These are phyloP conservation scores for Carapus acus DNA, from an alignment of 2,797 vertebrate species.

Conservation along the genomic window DNA sequence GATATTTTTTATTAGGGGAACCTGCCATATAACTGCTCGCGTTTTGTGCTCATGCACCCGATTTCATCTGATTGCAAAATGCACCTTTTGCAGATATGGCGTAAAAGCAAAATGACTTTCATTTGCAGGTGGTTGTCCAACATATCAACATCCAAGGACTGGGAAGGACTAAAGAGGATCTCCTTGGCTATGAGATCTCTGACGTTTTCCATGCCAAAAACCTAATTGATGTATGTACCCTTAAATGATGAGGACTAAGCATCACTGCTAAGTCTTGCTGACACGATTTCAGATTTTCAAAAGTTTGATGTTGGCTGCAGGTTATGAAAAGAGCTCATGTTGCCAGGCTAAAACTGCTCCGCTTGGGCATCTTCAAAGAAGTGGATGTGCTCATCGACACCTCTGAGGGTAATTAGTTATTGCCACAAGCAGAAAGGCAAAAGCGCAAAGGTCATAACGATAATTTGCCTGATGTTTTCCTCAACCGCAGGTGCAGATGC, in stretches of 20 bases:
- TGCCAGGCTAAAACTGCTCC: conserved; percentile 85
- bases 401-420: conserved; percentile 75
- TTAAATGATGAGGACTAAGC: not conserved
- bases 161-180: conserved; percentile 91
- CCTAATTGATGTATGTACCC: conserved; percentile 85
- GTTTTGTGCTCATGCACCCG: too few relatives aligned
- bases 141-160: conserved; percentile 93
- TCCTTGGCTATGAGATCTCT: conserved; percentile 88
- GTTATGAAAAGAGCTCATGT: conserved; percentile 91
- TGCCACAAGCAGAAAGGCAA: too few relatives aligned
- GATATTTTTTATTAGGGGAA: too few relatives aligned
- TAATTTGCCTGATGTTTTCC: conserved; percentile 10
- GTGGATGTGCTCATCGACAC: conserved; percentile 95
- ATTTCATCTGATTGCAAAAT: too few relatives aligned
- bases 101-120: not conserved
- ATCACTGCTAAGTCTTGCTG: not conserved
- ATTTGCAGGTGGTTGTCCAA: conserved; percentile 86
- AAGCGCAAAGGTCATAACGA: too few relatives aligned
- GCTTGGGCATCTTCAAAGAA: conserved; percentile 88
- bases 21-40: too few relatives aligned
- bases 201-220: conserved; percentile 92
- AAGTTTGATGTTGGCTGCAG: conserved; percentile 53
- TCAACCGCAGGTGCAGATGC: conserved; percentile 81
- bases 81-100: too few relatives aligned
- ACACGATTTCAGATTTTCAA: too few relatives aligned